Conservation (phyloP, 1,140 invertebrate species). For the Parapsyche elsis region DNA sequence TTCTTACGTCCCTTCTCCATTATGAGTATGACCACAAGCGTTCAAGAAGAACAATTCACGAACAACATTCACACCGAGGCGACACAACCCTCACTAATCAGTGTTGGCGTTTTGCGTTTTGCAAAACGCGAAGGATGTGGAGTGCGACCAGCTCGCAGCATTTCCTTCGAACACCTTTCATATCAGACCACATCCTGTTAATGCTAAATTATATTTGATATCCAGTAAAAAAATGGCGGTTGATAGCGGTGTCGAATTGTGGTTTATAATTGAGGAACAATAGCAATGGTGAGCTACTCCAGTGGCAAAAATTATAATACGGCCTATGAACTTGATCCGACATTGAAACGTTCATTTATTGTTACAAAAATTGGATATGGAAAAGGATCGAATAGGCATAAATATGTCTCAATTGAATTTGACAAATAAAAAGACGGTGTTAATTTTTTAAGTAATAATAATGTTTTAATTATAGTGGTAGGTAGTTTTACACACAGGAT, state of each 20-base stretch:
- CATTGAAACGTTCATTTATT: too few species aligned
- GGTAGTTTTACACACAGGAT: constrained; percentile 69
- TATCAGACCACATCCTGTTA: background rate
- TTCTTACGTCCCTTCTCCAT: background rate
- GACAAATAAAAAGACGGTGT: constrained; percentile 40
- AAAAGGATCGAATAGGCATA: background rate
- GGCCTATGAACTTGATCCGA: background rate
- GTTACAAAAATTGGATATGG: background rate
- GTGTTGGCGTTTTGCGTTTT: background rate
- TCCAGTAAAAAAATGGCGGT: background rate
- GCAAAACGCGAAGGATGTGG: constrained; percentile 1
- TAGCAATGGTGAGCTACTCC: too few species aligned
- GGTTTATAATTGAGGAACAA: background rate
- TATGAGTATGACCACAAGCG: background rate
- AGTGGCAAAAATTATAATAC: background rate
- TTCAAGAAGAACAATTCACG: background rate
- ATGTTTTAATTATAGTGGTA: constrained; percentile 71
- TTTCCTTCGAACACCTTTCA: background rate
- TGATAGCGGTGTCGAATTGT: background rate
- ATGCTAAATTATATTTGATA: too few species aligned
- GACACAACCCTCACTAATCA: background rate
- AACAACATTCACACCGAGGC: background rate
- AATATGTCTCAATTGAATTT: constrained; percentile 19
- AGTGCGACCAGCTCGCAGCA: background rate
- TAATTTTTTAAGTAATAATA: constrained; percentile 61